phyloP scores from a whole-genome alignment of 2,113 vertebrate genomes.

The Prolemur simus region DNA sequence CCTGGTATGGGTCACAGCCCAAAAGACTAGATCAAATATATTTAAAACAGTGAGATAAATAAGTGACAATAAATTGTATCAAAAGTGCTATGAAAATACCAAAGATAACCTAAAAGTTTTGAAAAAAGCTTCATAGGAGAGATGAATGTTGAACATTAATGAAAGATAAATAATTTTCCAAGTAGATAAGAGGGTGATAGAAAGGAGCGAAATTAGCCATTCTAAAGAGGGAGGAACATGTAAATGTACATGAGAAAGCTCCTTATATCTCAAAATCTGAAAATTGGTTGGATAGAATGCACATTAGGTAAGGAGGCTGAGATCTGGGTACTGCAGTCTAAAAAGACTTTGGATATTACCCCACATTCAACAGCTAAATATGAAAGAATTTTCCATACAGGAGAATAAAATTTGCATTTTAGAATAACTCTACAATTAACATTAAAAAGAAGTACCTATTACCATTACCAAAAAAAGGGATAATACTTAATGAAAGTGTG shows the following conservation, averaged over 20 bases:
- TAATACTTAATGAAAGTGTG: background rate
- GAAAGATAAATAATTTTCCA: slow-evolving; percentile 16
- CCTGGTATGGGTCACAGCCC: background rate
- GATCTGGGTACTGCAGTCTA: background rate
- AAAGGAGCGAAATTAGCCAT: background rate
- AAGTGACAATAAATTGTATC: slow-evolving; percentile 23
- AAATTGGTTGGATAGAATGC: background rate
- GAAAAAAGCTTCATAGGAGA: slow-evolving; percentile 20
- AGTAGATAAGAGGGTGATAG: background rate
- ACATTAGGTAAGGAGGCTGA: background rate
- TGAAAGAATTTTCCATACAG: slow-evolving; percentile 17
- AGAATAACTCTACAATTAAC: slow-evolving; percentile 2
- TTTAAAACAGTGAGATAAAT: slow-evolving; percentile 36
- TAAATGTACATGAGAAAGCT: slow-evolving; percentile 8
- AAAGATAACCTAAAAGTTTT: background rate
- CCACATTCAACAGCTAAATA: background rate
- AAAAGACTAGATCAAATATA: slow-evolving; percentile 11
- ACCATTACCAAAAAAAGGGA: background rate
- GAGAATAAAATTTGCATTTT: slow-evolving; percentile 35
- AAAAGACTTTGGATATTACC: background rate
- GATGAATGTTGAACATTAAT: slow-evolving; percentile 13
- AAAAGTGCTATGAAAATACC: slow-evolving; percentile 6
- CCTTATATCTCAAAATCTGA: slow-evolving; percentile 27
- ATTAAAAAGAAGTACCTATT: slow-evolving; percentile 17
- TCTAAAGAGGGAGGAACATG: background rate